A percentile compares a stretch with the other conserved stretches of the same genome.
Evolutionary conservation across 2,113 vertebrate species (phyloP).

Genomic region (Myotis davidii): DNA sequence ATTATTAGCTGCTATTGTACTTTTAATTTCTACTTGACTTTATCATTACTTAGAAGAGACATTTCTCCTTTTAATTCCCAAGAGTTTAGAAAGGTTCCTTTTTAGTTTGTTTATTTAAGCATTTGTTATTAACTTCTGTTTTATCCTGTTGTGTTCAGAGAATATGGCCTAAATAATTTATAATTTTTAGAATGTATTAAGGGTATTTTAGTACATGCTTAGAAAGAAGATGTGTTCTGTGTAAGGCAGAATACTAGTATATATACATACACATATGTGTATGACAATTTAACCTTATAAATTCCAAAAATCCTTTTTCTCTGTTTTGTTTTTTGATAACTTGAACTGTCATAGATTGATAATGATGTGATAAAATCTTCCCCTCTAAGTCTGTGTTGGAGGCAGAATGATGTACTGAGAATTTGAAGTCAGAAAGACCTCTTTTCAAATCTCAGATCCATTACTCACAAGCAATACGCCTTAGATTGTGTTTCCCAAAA

Average conservation of each 20-base stretch:
- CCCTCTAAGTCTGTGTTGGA: background rate
- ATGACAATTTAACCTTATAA: background rate
- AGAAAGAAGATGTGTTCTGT: background rate
- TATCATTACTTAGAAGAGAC: conserved; percentile 2
- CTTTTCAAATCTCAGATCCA: background rate
- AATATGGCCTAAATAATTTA: background rate
- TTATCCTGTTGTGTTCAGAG: background rate
- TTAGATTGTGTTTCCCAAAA: background rate
- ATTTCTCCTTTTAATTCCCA: conserved; percentile 21
- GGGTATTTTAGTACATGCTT: background rate
- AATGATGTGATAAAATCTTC: background rate
- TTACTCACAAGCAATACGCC: background rate
- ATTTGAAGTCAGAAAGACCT: background rate
- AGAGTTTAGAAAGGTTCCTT: background rate
- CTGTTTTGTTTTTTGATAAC: background rate
- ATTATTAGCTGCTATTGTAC: background rate
- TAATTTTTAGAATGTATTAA: background rate
- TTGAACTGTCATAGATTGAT: background rate
- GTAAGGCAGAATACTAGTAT: background rate
- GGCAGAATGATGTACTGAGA: background rate
- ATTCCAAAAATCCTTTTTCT: background rate
- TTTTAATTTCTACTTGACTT: background rate
- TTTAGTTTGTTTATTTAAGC: conserved; percentile 1
- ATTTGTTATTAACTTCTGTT: conserved; percentile 44
- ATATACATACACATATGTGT: background rate